A percentile compares a stretch with the other conserved stretches of the same genome.
Conservation (phyloP, 2,888 invertebrate genomes). For the Macrosoma leucophasiata region DNA sequence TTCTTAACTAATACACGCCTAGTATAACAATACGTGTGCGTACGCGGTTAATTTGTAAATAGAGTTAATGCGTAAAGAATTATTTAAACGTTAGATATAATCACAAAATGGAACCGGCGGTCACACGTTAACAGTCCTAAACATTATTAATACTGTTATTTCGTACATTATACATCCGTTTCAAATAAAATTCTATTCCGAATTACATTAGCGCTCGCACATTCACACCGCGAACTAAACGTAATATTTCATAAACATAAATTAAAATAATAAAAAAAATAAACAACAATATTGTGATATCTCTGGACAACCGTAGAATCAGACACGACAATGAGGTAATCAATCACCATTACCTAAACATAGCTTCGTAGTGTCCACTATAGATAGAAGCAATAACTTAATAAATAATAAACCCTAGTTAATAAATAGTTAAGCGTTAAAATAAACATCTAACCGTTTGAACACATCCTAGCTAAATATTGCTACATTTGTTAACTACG, state of each 20-base stretch:
- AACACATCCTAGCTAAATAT: conserved; percentile 73
- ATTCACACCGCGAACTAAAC: conserved; percentile 1
- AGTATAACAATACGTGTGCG: no score
- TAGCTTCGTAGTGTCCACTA: conserved; percentile 35
- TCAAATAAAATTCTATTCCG: conserved; percentile 12
- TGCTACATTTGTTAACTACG: conserved; percentile 55
- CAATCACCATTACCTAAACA: conserved; percentile 38
- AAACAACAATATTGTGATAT: conserved; percentile 39
- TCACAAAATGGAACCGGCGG: no score
- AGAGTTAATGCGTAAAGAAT: no score
- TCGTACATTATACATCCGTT: conserved; percentile 22
- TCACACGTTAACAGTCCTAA: conserved; percentile 31
- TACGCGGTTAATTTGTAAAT: no score
- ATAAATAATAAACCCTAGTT: conserved; percentile 62
- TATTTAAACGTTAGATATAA: no score
- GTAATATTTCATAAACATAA: conserved; percentile 8
- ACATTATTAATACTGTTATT: conserved; percentile 29
- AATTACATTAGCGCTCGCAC: conserved; percentile 9
- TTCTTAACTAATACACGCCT: no score
- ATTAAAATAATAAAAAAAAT: conserved; percentile 10
- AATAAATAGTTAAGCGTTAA: conserved; percentile 59
- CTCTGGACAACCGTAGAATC: conserved; percentile 37
- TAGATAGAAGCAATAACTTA: conserved; percentile 43
- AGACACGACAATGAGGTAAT: conserved; percentile 45
- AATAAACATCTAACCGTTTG: conserved; percentile 49